phyloP scores from a whole-genome alignment of 2,888 invertebrate species.

The Apotomis turbidana region DNA sequence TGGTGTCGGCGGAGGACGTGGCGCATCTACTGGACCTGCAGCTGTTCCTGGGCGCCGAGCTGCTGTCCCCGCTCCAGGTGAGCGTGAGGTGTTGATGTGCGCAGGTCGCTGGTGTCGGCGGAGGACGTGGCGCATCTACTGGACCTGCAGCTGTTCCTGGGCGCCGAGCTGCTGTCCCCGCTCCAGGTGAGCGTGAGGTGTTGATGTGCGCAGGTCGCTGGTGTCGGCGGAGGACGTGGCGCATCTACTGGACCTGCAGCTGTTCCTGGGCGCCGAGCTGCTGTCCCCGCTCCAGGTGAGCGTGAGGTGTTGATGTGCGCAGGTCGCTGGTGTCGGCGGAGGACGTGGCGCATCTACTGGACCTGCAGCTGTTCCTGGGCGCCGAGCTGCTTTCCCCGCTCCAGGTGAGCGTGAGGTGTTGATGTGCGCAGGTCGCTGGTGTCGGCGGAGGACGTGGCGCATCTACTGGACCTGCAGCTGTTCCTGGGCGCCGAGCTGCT shows the following conservation, averaged over 20 bases:
- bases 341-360: neutral
- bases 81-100: conserved; percentile 89
- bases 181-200: conserved; percentile 44
- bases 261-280: conserved; percentile 93
- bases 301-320: too few species aligned
- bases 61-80: conserved; percentile 66
- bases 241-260: conserved; percentile 95
- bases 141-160: conserved; percentile 98
- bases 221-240: conserved; percentile 95
- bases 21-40: conserved; percentile 94
- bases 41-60: conserved; percentile 86
- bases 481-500: too few species aligned
- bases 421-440: too few species aligned
- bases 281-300: conserved; percentile 58
- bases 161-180: conserved; percentile 84
- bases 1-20: too few species aligned
- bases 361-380: neutral
- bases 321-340: neutral
- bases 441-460: too few species aligned
- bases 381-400: too few species aligned
- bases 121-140: conserved; percentile 96
- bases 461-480: too few species aligned
- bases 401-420: too few species aligned
- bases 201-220: conserved; percentile 84
- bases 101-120: conserved; percentile 93